Conservation (phyloP, 35 echinoderm and acorn worm species). For the Diadema setosum region DNA sequence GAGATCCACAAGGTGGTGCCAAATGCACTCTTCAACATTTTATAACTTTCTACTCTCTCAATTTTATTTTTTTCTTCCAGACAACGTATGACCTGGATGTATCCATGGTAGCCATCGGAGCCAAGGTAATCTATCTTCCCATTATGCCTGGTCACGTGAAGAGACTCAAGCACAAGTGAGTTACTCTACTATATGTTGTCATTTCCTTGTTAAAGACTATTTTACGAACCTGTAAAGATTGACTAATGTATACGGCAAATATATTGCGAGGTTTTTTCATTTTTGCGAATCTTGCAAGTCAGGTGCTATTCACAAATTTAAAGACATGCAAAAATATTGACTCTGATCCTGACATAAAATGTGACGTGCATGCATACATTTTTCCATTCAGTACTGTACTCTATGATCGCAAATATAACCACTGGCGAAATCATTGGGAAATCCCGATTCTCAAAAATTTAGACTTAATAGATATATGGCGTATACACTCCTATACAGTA, state of each 20-base stretch:
- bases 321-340: not conserved
- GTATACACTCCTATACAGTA: no score
- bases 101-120: slow-evolving; percentile 78
- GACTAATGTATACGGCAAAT: no score
- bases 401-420: no score
- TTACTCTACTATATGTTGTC: not conserved
- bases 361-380: not conserved
- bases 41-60: no score
- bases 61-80: slow-evolving; percentile 23
- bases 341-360: not conserved
- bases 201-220: not conserved
- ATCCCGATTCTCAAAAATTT: no score
- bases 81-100: slow-evolving; percentile 56
- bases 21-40: no score
- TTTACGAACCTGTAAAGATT: no score
- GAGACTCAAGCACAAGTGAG: slow-evolving; percentile 83
- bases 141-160: slow-evolving; percentile 81
- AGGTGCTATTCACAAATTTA: not conserved
- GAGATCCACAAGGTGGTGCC: no score
- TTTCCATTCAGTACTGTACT: not conserved
- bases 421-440: no score
- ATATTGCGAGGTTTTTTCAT: no score
- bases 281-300: not conserved
- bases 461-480: no score
- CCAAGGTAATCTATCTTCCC: slow-evolving; percentile 83